Percentiles rank a stretch among this genome's conserved stretches.
Evolutionary conservation across 1,140 invertebrate species (phyloP).

Genomic region (Cyclina sinensis): DNA sequence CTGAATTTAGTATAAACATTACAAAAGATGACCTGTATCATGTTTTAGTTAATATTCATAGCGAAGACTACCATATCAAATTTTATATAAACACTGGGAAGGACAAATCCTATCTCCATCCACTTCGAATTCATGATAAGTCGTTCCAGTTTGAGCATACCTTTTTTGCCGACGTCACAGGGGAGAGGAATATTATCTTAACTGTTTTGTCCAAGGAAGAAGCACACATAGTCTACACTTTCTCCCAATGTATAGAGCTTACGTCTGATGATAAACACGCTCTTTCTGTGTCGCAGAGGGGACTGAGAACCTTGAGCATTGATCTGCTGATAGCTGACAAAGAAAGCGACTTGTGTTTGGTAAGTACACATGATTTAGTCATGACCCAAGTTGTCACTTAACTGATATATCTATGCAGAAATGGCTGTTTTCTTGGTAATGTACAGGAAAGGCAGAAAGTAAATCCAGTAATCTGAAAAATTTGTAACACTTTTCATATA

Average conservation of each 20-base stretch:
- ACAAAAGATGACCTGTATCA: neutral
- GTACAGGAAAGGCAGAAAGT: too few relatives aligned
- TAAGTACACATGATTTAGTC: too few relatives aligned
- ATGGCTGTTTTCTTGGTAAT: too few relatives aligned
- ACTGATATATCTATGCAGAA: too few relatives aligned
- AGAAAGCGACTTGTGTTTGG: conserved; percentile 1
- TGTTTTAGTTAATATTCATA: neutral
- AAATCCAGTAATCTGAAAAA: too few relatives aligned
- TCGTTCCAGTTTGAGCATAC: neutral
- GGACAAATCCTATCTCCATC: neutral
- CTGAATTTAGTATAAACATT: neutral
- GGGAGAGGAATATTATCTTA: neutral
- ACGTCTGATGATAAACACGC: neutral
- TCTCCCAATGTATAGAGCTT: neutral
- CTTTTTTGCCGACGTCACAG: neutral
- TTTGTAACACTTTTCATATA: too few relatives aligned
- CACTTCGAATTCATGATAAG: neutral
- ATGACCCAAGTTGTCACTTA: too few relatives aligned
- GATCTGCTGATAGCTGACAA: neutral
- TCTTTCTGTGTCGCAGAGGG: neutral
- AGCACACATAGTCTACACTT: neutral
- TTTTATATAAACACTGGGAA: neutral
- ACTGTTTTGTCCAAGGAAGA: neutral
- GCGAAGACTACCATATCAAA: neutral
- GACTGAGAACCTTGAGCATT: neutral